A percentile compares a stretch with the other conserved stretches of the same genome.
These are phyloP conservation scores for Rotaria magnacalcarata DNA, from an alignment of 2,888 invertebrate species.

Conservation along the genomic window DNA sequence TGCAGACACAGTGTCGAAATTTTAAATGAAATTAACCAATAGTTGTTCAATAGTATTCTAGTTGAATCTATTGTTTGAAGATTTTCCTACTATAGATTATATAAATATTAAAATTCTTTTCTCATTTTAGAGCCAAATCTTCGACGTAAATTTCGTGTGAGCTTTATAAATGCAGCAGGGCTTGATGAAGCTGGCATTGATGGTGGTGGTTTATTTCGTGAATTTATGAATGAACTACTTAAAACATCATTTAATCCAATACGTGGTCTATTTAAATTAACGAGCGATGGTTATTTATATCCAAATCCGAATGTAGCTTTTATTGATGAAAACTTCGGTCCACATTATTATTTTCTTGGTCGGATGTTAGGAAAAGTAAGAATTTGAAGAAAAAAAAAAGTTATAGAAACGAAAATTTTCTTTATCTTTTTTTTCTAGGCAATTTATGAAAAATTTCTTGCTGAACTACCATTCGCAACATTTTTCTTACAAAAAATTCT, in stretches of 20 bases:
- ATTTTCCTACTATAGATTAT: neutral
- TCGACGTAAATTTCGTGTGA: conserved; percentile 34
- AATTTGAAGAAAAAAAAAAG: conserved; percentile 45
- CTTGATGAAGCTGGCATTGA: conserved; percentile 82
- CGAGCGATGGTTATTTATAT: conserved; percentile 81
- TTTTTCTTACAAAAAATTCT: conserved; percentile 86
- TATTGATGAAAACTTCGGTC: conserved; percentile 76
- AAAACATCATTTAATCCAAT: conserved; percentile 92
- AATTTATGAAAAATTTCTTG: conserved; percentile 84
- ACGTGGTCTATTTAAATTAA: conserved; percentile 81
- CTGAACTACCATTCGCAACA: conserved; percentile 87
- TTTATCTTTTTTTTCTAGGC: conserved; percentile 64
- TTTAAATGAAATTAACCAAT: too few species aligned
- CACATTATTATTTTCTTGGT: conserved; percentile 90
- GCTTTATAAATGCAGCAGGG: conserved; percentile 41
- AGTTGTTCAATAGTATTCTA: too few species aligned
- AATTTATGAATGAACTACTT: conserved; percentile 84
- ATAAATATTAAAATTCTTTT: neutral
- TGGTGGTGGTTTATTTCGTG: conserved; percentile 90
- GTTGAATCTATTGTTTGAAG: too few species aligned
- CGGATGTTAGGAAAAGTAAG: conserved; percentile 81
- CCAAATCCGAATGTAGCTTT: conserved; percentile 84
- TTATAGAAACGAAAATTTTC: neutral
- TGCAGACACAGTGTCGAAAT: too few species aligned
- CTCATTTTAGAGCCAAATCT: conserved; percentile 30